Conservation (phyloP, 2,888 invertebrate genomes). For the Macrophya annulata region DNA sequence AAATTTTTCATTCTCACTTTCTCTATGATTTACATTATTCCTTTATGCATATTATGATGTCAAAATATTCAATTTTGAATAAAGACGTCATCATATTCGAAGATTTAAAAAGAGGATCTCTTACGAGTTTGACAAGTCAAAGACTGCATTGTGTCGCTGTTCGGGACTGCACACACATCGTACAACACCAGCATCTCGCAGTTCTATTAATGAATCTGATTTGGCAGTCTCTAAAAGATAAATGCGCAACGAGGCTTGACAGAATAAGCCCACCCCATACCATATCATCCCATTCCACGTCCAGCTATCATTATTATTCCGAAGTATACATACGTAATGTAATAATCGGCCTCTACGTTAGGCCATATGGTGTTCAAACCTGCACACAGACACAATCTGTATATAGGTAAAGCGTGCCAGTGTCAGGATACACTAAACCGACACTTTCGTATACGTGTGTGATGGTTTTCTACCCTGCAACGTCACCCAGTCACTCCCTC, state of each 20-base stretch:
- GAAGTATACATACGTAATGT: constrained; percentile 76
- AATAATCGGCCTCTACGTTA: constrained; percentile 78
- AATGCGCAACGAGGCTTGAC: constrained; percentile 76
- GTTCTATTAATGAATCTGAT: constrained; percentile 76
- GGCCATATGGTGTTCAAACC: constrained; percentile 73
- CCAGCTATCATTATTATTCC: constrained; percentile 56
- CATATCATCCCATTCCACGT: constrained; percentile 31
- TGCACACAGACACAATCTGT: neutral
- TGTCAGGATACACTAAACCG: neutral
- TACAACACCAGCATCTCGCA: neutral
- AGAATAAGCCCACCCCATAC: constrained; percentile 49
- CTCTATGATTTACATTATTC: neutral
- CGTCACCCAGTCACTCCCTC: constrained; percentile 41
- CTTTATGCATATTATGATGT: neutral
- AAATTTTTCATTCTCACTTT: neutral
- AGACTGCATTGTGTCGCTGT: no score
- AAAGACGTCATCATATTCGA: no score
- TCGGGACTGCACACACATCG: no score
- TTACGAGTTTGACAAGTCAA: no score
- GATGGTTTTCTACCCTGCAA: neutral
- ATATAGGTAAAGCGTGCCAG: neutral
- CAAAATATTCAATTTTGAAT: neutral
- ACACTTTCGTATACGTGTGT: constrained; percentile 20
- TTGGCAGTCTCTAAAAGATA: constrained; percentile 69
- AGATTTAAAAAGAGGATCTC: no score